phyloP scores from a whole-genome alignment of 1,140 invertebrate genomes.

The Centruroides sculpturatus region DNA sequence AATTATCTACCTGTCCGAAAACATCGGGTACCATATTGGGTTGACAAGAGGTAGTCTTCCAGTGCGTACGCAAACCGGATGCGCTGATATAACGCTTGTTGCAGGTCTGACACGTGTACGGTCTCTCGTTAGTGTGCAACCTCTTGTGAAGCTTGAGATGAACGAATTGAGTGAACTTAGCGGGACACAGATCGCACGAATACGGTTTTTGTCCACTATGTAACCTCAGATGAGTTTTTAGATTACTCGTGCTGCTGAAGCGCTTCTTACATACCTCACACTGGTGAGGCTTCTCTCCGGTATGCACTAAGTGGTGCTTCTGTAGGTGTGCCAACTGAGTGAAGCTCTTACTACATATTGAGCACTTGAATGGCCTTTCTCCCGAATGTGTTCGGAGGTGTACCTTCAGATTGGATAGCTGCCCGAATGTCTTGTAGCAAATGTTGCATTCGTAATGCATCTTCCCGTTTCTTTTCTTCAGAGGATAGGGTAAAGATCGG shows the following conservation, averaged over 20 bases:
- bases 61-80: conserved; percentile 79
- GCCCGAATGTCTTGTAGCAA: conserved; percentile 95
- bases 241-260: conserved; percentile 93
- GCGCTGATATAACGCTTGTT: conserved; percentile 96
- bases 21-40: conserved; percentile 33
- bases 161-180: conserved; percentile 98
- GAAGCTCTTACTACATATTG: conserved; percentile 86
- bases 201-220: conserved; percentile 78
- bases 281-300: conserved; percentile 93
- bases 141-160: conserved; percentile 91
- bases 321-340: conserved; percentile 93
- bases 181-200: conserved; percentile 86
- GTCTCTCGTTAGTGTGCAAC: conserved; percentile 91
- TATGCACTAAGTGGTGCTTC: conserved; percentile 96
- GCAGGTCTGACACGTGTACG: conserved; percentile 89
- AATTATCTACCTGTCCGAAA: no score
- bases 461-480: conserved; percentile 95
- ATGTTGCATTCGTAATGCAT: conserved; percentile 99
- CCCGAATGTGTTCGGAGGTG: conserved; percentile 95
- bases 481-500: conserved; percentile 79
- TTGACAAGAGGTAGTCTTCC: conserved; percentile 86
- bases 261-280: conserved; percentile 94
- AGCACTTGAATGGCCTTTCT: conserved; percentile 90
- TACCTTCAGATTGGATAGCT: conserved; percentile 95
- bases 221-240: conserved; percentile 92